Evolutionary conservation across 2,797 vertebrate genomes (phyloP).

Genomic region (Leptodactylus fallax): DNA sequence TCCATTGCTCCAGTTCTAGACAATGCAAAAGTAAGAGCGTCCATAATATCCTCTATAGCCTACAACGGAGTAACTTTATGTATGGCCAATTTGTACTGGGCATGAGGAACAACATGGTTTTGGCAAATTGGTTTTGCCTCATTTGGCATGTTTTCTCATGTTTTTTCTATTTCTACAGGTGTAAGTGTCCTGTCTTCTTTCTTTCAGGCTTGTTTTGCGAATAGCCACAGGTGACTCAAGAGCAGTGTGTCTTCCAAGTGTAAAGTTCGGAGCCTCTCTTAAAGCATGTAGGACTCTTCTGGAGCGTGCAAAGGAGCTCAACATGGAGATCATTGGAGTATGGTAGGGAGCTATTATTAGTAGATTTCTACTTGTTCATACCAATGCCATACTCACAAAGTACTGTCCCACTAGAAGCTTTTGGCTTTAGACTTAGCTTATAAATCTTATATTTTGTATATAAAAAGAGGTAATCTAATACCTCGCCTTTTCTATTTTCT

Average conservation of each 20-base stretch:
- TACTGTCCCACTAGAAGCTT: too few species aligned
- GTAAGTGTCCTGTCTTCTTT: neutral
- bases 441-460: too few species aligned
- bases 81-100: too few species aligned
- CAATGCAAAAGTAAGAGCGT: too few species aligned
- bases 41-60: too few species aligned
- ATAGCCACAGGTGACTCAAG: constrained; percentile 97
- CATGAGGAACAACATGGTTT: too few species aligned
- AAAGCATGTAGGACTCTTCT: constrained; percentile 90
- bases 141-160: too few species aligned
- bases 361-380: neutral
- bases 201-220: constrained; percentile 88
- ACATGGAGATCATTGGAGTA: constrained; percentile 90
- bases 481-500: neutral
- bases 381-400: too few species aligned
- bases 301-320: constrained; percentile 89
- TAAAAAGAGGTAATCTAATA: too few species aligned
- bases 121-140: neutral
- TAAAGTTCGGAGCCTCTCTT: constrained; percentile 93
- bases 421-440: too few species aligned
- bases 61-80: too few species aligned
- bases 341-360: constrained; percentile 69
- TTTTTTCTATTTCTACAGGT: neutral
- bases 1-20: too few species aligned
- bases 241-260: constrained; percentile 91